Percentiles rank a stretch among this genome's conserved stretches.
Conservation (phyloP, 2,113 vertebrate species). For the Podarcis cretensis region DNA sequence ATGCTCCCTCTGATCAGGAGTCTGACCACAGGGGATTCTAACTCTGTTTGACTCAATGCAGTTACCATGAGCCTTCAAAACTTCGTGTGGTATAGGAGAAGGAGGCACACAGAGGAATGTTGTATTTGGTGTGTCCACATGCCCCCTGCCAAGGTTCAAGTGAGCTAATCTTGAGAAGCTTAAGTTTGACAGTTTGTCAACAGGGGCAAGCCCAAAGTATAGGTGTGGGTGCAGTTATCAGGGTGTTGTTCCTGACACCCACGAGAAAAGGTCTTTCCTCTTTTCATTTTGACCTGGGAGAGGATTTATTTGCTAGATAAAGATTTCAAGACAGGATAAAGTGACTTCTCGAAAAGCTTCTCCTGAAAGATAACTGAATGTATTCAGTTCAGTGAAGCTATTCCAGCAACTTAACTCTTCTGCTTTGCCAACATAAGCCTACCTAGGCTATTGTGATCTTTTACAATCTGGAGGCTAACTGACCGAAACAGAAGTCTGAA, state of each 20-base stretch:
- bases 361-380: neutral
- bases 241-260: neutral
- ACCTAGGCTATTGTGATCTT: slow-evolving; percentile 1
- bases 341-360: neutral
- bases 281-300: neutral
- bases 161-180: neutral
- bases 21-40: too few relatives aligned
- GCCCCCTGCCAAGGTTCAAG: neutral
- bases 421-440: slow-evolving; percentile 11
- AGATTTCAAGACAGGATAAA: neutral
- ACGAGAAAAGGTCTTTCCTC: neutral
- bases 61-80: too few relatives aligned
- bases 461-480: slow-evolving; percentile 18
- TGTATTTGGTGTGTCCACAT: neutral
- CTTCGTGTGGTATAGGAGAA: too few relatives aligned
- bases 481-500: slow-evolving; percentile 9
- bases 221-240: neutral
- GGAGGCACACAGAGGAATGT: neutral
- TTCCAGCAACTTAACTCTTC: neutral
- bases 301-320: neutral
- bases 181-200: neutral
- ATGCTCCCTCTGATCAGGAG: too few relatives aligned
- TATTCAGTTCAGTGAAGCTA: neutral
- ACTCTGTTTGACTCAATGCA: too few relatives aligned
- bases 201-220: neutral